phyloP scores from a whole-genome alignment of 2,797 vertebrate species.

The Sebastes cheni region DNA sequence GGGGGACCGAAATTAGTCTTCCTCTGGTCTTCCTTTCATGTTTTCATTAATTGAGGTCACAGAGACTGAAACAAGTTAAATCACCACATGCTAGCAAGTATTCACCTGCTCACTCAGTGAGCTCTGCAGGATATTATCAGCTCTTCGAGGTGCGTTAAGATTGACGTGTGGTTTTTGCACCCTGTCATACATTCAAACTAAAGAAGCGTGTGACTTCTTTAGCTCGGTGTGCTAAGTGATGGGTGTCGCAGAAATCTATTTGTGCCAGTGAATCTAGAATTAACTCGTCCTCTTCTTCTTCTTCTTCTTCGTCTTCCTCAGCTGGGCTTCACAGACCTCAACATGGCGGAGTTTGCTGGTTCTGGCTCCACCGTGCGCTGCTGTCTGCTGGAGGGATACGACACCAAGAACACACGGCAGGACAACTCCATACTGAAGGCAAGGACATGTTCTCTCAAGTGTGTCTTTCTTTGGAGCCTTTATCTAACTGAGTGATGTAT shows the following conservation, averaged over 20 bases:
- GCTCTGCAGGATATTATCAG: not conserved
- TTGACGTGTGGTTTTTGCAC: not conserved
- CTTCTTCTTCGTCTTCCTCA: conserved; percentile 50
- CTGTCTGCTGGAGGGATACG: conserved; percentile 96
- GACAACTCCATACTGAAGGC: conserved; percentile 99
- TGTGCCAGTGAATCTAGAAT: not conserved
- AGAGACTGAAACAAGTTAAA: not conserved
- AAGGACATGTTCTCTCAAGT: not conserved
- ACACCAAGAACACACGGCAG: conserved; percentile 96
- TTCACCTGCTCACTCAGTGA: not conserved
- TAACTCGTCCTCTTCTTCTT: not conserved
- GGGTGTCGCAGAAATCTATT: conserved; percentile 24
- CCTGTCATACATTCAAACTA: conserved; percentile 10
- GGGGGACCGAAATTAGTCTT: not conserved
- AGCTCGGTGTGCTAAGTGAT: conserved; percentile 9
- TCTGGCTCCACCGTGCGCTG: conserved; percentile 94
- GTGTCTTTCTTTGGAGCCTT: not conserved
- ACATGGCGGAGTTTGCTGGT: conserved; percentile 96
- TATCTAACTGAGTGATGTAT: not conserved
- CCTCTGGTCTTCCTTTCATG: not conserved
- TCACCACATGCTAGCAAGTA: not conserved
- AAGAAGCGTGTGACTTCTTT: not conserved
- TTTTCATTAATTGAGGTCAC: not conserved
- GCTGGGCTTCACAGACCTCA: conserved; percentile 97
- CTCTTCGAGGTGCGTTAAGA: not conserved